Evolutionary conservation across 2,113 vertebrate genomes (phyloP).

Genomic region (Genyomyrus donnyi): DNA sequence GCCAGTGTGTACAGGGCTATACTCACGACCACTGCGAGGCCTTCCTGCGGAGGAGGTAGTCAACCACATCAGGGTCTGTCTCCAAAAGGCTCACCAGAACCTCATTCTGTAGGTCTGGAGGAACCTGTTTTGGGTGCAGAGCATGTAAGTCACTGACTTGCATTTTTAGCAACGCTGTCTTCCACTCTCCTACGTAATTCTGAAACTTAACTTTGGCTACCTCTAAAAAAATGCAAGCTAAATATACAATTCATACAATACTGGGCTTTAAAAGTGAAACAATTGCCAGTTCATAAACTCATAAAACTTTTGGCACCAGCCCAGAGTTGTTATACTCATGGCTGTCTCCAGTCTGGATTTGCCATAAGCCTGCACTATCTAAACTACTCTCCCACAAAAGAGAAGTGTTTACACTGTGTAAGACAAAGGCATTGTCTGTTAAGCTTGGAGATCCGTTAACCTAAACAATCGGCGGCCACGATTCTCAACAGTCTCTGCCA

Average conservation of each 20-base stretch:
- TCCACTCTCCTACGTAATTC: background rate
- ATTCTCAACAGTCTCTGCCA: background rate
- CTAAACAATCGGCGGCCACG: slow-evolving; percentile 25
- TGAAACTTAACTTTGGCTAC: background rate
- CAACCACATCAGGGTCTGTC: slow-evolving; percentile 90
- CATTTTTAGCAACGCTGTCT: background rate
- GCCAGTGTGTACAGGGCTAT: slow-evolving; percentile 22
- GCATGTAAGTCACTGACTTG: background rate
- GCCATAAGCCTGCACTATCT: slow-evolving; percentile 16
- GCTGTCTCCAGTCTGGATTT: slow-evolving; percentile 19
- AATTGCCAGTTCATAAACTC: slow-evolving; percentile 14
- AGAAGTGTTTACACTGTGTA: slow-evolving; percentile 37
- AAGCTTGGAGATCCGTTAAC: slow-evolving; percentile 17
- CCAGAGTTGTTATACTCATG: slow-evolving; percentile 29
- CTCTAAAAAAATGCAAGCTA: background rate
- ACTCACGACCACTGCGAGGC: slow-evolving; percentile 85
- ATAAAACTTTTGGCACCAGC: slow-evolving; percentile 1
- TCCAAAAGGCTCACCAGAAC: slow-evolving; percentile 86
- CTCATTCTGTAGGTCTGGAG: slow-evolving; percentile 91
- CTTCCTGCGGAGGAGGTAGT: slow-evolving; percentile 88
- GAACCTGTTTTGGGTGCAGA: slow-evolving; percentile 60
- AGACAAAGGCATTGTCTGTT: slow-evolving; percentile 24
- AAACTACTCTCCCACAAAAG: slow-evolving; percentile 23
- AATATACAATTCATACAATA: background rate
- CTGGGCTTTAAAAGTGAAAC: slow-evolving; percentile 10